phyloP scores from a whole-genome alignment of 2,113 vertebrate genomes.

The Acanthochromis polyacanthus region DNA sequence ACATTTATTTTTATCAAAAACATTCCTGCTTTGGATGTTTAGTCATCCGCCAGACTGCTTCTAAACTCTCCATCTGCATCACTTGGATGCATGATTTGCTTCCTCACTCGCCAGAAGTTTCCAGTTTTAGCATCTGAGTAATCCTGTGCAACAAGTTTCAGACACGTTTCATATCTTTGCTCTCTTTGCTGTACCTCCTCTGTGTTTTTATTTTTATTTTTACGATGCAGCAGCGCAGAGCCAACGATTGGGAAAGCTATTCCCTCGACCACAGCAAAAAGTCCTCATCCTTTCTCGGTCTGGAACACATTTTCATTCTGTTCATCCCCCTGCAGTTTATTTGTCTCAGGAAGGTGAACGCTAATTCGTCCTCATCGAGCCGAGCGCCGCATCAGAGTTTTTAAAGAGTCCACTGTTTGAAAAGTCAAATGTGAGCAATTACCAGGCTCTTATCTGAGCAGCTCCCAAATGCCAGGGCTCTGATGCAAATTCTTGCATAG shows the following conservation, averaged over 20 bases:
- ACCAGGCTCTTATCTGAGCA: conserved; percentile 67
- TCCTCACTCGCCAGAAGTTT: neutral
- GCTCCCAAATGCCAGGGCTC: conserved; percentile 58
- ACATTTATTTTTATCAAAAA: too few species aligned
- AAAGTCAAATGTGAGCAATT: conserved; percentile 77
- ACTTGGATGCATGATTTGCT: too few species aligned
- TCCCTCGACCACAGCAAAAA: neutral
- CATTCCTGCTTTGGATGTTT: too few species aligned
- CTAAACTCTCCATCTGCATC: too few species aligned
- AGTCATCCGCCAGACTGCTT: too few species aligned
- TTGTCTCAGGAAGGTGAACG: conserved; percentile 33
- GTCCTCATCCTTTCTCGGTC: conserved; percentile 18
- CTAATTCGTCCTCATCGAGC: conserved; percentile 41
- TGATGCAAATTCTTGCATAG: conserved; percentile 71
- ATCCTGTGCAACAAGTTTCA: neutral
- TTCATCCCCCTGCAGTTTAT: conserved; percentile 31
- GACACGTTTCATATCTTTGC: too few species aligned
- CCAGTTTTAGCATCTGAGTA: neutral
- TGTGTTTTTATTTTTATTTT: too few species aligned
- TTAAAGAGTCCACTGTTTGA: conserved; percentile 64
- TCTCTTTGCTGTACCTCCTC: neutral
- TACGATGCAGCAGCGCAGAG: neutral
- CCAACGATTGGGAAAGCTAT: conserved; percentile 29
- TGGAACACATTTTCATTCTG: conserved; percentile 44
- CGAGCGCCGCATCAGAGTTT: neutral